phyloP scores from a whole-genome alignment of 2,888 invertebrate genomes.

The Palloptera scutellata region DNA sequence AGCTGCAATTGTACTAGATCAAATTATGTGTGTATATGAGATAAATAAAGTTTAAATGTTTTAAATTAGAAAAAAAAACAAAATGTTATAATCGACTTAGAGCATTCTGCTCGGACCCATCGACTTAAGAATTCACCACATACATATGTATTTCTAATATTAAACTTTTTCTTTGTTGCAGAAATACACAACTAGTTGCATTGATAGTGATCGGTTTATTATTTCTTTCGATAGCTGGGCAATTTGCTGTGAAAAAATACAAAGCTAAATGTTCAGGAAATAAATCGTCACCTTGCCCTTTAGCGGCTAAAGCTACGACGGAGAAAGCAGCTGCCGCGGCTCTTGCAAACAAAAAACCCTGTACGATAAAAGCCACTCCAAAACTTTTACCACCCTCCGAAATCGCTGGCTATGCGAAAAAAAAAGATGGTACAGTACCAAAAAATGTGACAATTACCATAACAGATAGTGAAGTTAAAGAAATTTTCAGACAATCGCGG shows the following conservation, averaged over 20 bases:
- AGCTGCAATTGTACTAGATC: too few relatives aligned
- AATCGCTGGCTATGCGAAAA: neutral
- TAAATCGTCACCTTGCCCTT: too few relatives aligned
- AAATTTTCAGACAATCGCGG: conserved; percentile 47
- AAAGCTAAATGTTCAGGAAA: too few relatives aligned
- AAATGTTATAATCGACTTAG: neutral
- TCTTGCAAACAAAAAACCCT: too few relatives aligned
- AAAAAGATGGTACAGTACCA: neutral
- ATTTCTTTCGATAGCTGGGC: conserved; percentile 22
- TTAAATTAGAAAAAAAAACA: neutral
- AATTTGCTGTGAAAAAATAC: neutral
- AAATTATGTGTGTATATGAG: too few relatives aligned
- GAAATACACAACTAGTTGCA: conserved; percentile 28
- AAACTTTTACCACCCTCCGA: neutral
- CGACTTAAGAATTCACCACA: neutral
- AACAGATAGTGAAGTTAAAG: conserved; percentile 42
- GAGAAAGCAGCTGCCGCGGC: neutral
- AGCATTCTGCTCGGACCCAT: too few relatives aligned
- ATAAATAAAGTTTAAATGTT: neutral
- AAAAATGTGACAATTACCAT: conserved; percentile 37
- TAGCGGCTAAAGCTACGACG: neutral
- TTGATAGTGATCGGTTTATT: conserved; percentile 29
- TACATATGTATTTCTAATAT: neutral
- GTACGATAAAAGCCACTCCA: neutral
- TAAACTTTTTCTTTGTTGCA: conserved; percentile 19